Evolutionary conservation across 2,797 vertebrate genomes (phyloP), one percentile per base, ranked within the genome.

Genomic region (Heterohyrax brucei): DNA sequence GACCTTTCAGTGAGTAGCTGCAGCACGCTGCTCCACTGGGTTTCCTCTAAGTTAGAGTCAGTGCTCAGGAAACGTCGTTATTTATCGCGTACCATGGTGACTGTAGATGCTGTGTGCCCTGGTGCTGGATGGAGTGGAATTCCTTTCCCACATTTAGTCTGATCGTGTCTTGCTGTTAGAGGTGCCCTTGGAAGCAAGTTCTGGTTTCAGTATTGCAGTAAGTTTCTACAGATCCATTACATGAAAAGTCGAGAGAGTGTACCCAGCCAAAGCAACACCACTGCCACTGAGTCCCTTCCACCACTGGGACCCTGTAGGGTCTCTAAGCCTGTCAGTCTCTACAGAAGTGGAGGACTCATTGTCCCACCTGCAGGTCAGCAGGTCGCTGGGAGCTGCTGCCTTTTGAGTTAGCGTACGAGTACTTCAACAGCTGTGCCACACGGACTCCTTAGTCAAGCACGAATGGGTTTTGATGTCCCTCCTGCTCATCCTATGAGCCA

Each of bases 111-210:
- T 70, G 68, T 87, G n/a, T 78, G 4, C 26, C 33, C 21, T 53
- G 24, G 53, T 91, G 19, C 64, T 72, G 18, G 50, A 88, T n/a
- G 92, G 87, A 66, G 92, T 78, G 1, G 59, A 82, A 72, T 39
- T 5, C 16, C 7, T 33, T 91, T 61, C 16, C 44, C 73, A 33
- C 70, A 82, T 62, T 89, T 92, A 44, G 44, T 64, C 64, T 64
- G 86, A 73, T 92, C 80, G 21, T 44, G 87, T 82, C 46, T 16
- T 90, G 16, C 53, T 39, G 64, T 94, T 82, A 62, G 68, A 92
- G 66, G 12, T 75, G 24, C 59, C 86, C 3, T 6, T 82, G 83
- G 33, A 16, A 87, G 1, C 6, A 70, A 13, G 39, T 78, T 87
- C 22, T 87, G 92, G 75, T 39, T 79, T 24, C 53, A 66, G 76